Conservation (phyloP, 2,888 invertebrate species). For the Scaptomyza parva region DNA sequence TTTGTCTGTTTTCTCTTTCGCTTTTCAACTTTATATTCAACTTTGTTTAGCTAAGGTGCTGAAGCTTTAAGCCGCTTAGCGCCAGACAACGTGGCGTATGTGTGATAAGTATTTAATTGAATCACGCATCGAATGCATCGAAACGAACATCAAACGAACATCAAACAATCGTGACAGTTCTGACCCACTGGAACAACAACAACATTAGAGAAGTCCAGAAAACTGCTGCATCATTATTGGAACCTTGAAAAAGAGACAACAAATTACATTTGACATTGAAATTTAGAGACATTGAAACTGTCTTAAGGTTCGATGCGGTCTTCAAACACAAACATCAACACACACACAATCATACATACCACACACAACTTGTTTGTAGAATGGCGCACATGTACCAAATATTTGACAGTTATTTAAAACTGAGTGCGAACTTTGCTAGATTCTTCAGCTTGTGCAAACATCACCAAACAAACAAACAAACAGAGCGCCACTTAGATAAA, state of each 20-base stretch:
- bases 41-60: constrained; percentile 14
- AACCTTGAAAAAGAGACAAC: constrained; percentile 40
- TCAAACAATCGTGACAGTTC: constrained; percentile 22
- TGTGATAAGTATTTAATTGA: constrained; percentile 67
- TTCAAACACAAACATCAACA: constrained; percentile 7
- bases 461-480: constrained; percentile 38
- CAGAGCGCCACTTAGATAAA: constrained; percentile 21
- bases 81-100: constrained; percentile 50
- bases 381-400: constrained; percentile 45
- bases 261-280: constrained; percentile 62
- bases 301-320: constrained; percentile 39
- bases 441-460: constrained; percentile 57
- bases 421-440: constrained; percentile 59
- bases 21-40: too few relatives aligned
- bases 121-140: constrained; percentile 60
- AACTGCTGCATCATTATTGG: constrained; percentile 44
- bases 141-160: not conserved
- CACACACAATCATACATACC: not conserved
- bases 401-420: constrained; percentile 66
- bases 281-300: constrained; percentile 66
- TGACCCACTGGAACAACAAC: constrained; percentile 9
- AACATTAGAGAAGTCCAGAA: not conserved
- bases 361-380: constrained; percentile 61
- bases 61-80: constrained; percentile 49
- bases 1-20: not conserved